Percentiles rank a stretch among this genome's conserved stretches.
Evolutionary conservation across 2,797 vertebrate species (phyloP).

Genomic region (Alcedo atthis): DNA sequence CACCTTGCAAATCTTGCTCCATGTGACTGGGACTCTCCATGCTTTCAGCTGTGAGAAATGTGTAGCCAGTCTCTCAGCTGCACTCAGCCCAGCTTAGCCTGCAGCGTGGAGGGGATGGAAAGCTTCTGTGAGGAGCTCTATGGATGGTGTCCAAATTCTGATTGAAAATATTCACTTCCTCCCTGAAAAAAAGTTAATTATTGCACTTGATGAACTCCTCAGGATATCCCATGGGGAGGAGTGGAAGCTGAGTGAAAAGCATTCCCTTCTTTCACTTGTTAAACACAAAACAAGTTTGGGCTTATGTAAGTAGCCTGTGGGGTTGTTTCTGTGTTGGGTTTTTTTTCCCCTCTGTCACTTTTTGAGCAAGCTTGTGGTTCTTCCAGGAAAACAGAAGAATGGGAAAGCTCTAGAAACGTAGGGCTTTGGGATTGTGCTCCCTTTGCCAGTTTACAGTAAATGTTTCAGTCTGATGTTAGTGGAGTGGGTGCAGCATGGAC

Average conservation of each 20-base stretch:
- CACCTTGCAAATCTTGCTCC: not conserved
- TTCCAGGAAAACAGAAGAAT: not conserved
- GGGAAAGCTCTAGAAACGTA: not conserved
- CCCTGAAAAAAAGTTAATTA: not conserved
- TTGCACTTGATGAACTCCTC: rapidly evolving
- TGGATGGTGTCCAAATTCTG: rapidly evolving
- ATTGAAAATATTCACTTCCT: not conserved
- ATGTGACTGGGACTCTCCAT: not conserved
- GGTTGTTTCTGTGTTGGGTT: not conserved
- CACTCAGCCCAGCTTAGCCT: not conserved
- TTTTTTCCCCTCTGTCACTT: not conserved
- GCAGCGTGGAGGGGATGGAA: not conserved
- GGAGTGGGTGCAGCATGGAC: rapidly evolving
- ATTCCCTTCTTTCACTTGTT: not conserved
- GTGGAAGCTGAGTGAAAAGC: not conserved
- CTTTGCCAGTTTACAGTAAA: not conserved
- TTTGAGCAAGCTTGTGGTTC: not conserved
- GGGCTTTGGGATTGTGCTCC: not conserved
- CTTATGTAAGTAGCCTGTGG: not conserved
- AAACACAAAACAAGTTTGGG: not conserved
- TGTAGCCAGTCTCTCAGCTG: not conserved
- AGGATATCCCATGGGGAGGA: not conserved
- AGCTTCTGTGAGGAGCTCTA: not conserved
- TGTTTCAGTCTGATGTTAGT: not conserved
- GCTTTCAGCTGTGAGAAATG: not conserved